Evolutionary conservation across 2,113 vertebrate species (phyloP), one percentile per base, ranked within the genome.

Genomic region (Hippocampus mohnikei): DNA sequence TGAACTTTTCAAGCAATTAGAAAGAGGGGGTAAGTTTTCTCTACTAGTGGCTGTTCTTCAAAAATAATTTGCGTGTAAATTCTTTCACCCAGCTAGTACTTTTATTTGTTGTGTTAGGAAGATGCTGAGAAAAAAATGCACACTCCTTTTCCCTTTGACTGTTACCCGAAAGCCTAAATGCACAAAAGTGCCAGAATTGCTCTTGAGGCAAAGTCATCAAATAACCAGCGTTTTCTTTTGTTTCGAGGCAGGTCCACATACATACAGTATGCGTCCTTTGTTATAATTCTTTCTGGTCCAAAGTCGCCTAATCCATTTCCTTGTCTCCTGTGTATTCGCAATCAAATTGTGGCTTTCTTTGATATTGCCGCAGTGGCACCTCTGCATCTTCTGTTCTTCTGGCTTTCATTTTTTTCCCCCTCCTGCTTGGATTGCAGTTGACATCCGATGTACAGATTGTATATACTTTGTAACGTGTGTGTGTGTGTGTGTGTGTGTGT

Each of bases 181-280:
- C 67, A 75, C 62, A 23, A 72, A 50, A 66, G 73, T 78, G 87
- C 84, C 83, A 80, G 77, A 85, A 87, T 82, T 78, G 79, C 77
- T 87, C 83, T 70, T 67, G 76, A 77, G 73, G 67, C 69, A 69
- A 77, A 83, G 81, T 88, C 83, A 87, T 88, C 82, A 81, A 87
- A 89, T 90, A 87, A 83, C 76, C 62, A 69, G 64, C 74, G 66
- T 84, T 78, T 82, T 82, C 83, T 90, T 88, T 90, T 80, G 82
- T 87, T 87, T 78, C 76, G 64, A 81, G 79, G 74, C 78, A 76
- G 82, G 83, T 84, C 80, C 74, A 74, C 75, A 79, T 72, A 83
- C 86, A 33, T 33, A 33, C 29, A 33, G 84, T 85, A 85, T 79
- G 69, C 76, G 80, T 81, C 77, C 85, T 83, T 40, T 60, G 71